Evolutionary conservation across 2,797 vertebrate species (phyloP).

Genomic region (Melanotaenia boesemani): DNA sequence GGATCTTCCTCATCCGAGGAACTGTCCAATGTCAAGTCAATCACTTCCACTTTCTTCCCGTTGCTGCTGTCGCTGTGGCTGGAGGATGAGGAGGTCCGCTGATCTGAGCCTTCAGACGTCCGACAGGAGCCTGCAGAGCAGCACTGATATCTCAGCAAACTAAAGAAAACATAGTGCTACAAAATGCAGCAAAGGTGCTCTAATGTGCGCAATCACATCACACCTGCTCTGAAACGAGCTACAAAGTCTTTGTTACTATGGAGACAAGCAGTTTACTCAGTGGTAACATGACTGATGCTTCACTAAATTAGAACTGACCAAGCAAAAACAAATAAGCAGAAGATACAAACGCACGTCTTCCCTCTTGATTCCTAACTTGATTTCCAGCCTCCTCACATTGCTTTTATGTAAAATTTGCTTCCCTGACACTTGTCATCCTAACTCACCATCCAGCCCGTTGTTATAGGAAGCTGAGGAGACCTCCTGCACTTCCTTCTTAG

Average conservation of each 20-base stretch:
- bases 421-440: neutral
- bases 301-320: constrained; percentile 51
- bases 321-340: constrained; percentile 42
- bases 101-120: constrained; percentile 86
- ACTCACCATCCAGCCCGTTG: constrained; percentile 92
- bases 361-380: constrained; percentile 23
- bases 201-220: neutral
- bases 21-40: constrained; percentile 96
- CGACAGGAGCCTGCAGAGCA: constrained; percentile 82
- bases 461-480: constrained; percentile 84
- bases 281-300: constrained; percentile 35
- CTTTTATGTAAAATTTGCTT: neutral
- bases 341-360: constrained; percentile 7
- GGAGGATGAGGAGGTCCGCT: constrained; percentile 83
- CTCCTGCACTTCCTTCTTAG: constrained; percentile 96
- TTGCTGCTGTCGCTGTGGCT: constrained; percentile 74
- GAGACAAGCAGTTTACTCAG: constrained; percentile 44
- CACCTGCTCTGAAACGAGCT: neutral
- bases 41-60: constrained; percentile 94
- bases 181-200: neutral
- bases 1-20: constrained; percentile 96
- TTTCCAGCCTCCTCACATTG: constrained; percentile 5
- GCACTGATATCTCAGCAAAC: neutral
- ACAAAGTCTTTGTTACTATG: constrained; percentile 51
- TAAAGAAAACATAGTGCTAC: constrained; percentile 1